Conservation (phyloP, 2,888 invertebrate genomes). For the Teleiodes luculella region DNA sequence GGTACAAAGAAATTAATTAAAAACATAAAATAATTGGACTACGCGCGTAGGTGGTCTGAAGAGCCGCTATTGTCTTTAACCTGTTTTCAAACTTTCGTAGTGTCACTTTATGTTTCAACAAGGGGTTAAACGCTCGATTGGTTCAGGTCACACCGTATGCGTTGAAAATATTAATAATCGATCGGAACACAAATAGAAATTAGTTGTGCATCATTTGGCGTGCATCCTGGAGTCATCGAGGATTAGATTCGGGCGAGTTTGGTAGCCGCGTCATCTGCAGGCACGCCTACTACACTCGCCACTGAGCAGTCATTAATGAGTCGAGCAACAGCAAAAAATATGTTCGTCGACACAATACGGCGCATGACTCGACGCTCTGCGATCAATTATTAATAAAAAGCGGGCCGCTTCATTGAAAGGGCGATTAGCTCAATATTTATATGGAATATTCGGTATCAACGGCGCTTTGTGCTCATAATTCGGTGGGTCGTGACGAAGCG, state of each 20-base stretch:
- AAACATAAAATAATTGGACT: not conserved
- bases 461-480: constrained; percentile 77
- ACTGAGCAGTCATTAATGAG: constrained; percentile 63
- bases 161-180: constrained; percentile 12
- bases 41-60: not conserved
- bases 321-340: constrained; percentile 68
- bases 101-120: not conserved
- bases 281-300: constrained; percentile 14
- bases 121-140: constrained; percentile 7
- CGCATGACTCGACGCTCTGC: constrained; percentile 75
- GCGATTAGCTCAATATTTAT: constrained; percentile 80
- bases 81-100: not conserved
- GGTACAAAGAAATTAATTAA: constrained; percentile 32
- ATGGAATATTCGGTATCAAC: constrained; percentile 79
- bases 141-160: not conserved
- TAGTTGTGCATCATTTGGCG: constrained; percentile 59
- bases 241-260: constrained; percentile 61
- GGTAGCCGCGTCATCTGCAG: constrained; percentile 57
- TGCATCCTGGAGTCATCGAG: constrained; percentile 52
- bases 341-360: constrained; percentile 70
- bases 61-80: not conserved
- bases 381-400: constrained; percentile 79
- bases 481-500: constrained; percentile 75
- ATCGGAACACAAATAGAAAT: constrained; percentile 53
- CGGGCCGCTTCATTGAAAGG: constrained; percentile 78